Percentiles rank a stretch among this genome's conserved stretches.
These are phyloP conservation scores for Oncorhynchus keta DNA, from an alignment of 2,113 vertebrate species.

Conservation along the genomic window DNA sequence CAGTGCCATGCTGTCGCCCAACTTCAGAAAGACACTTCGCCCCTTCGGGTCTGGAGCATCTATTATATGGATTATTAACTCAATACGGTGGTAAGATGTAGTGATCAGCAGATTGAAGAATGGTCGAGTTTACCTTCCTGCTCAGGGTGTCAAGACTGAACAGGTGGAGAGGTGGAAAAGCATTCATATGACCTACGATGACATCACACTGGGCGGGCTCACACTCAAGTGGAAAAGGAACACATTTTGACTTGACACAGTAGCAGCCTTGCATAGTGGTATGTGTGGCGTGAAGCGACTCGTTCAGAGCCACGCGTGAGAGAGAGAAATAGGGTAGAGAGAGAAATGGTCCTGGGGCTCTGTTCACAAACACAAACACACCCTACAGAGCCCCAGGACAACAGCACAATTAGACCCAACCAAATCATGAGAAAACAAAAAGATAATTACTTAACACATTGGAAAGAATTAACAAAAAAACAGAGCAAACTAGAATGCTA, in stretches of 20 bases:
- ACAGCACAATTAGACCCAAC: too few relatives aligned
- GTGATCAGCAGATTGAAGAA: neutral
- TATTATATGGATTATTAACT: neutral
- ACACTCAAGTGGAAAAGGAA: conserved; percentile 12
- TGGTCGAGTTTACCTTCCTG: neutral
- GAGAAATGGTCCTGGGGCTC: too few relatives aligned
- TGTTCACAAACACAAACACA: too few relatives aligned
- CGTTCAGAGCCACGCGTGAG: neutral
- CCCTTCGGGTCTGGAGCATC: too few relatives aligned
- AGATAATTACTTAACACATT: too few relatives aligned
- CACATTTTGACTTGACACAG: conserved; percentile 14
- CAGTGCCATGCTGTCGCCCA: neutral
- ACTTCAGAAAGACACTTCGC: too few relatives aligned
- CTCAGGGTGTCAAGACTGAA: neutral
- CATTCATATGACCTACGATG: neutral
- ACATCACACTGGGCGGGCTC: conserved; percentile 13
- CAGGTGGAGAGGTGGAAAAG: neutral
- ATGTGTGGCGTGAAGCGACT: conserved; percentile 20
- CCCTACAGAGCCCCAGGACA: too few relatives aligned
- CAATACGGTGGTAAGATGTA: too few relatives aligned
- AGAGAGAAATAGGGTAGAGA: conserved; percentile 23
- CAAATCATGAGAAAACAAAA: too few relatives aligned
- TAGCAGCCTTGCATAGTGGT: conserved; percentile 37
- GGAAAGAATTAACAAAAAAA: too few relatives aligned
- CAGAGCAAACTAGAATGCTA: too few relatives aligned